phyloP scores from a whole-genome alignment of 2,797 vertebrate genomes.

The Rhabdophis nuchalis region DNA sequence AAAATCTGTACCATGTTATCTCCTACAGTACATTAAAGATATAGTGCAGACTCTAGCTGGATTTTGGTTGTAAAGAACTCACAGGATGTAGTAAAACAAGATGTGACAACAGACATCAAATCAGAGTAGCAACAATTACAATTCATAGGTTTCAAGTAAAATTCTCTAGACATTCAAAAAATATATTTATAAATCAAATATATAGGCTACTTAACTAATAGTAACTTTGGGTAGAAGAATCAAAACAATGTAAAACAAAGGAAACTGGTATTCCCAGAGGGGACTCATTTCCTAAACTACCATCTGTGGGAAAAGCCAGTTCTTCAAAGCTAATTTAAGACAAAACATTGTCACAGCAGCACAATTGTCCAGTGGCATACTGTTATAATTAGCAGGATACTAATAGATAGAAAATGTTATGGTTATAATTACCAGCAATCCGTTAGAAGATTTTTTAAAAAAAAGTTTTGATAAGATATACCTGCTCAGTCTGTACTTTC shows the following conservation, averaged over 20 bases:
- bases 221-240: background rate
- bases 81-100: background rate
- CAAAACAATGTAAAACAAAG: background rate
- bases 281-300: background rate
- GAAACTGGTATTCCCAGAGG: background rate
- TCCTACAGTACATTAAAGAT: background rate
- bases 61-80: background rate
- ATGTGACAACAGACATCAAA: background rate
- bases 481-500: slow-evolving; percentile 80
- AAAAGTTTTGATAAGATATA: slow-evolving; percentile 38
- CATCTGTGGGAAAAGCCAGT: background rate
- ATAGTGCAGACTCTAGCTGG: background rate
- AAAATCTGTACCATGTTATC: background rate
- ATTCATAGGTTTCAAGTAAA: background rate
- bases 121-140: background rate
- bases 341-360: background rate
- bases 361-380: background rate
- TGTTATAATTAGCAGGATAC: background rate
- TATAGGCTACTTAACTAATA: background rate
- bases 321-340: background rate
- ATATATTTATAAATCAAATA: background rate
- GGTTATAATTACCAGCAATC: background rate
- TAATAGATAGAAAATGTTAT: background rate
- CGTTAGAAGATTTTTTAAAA: background rate
- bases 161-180: background rate